Evolutionary conservation across 2,888 invertebrate species (phyloP), one percentile per base, ranked within the genome.

Genomic region (Liodrosophila aerea): DNA sequence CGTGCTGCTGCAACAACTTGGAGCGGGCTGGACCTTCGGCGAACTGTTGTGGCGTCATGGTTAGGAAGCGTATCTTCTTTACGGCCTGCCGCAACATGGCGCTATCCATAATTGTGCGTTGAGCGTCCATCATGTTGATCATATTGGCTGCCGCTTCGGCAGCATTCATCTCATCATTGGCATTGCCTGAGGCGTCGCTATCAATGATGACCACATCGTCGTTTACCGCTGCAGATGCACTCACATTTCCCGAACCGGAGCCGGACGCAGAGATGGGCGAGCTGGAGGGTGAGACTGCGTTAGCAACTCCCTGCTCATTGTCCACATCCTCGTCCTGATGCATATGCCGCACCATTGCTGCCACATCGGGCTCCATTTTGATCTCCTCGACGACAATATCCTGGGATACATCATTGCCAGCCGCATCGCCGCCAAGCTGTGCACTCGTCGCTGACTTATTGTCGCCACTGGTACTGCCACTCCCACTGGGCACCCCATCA

Each of bases 1-100:
- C 96, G 1, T 94, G 92, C 88, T 95, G 94, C 0, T 93, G 92
- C 18, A 96, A 91, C 7, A 96, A 90, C n/a, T 91, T 90, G 9
- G 95, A 95, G 45, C 93, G 92, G 0, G 95, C 95, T 0, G 96
- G 95, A 0, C 95, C 95, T 80, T 95, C 94, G 0, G 96, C 95
- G 88, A 96, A 96, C 90, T 96, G 94, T 87, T 95, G 93, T 0
- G 96, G 94, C 0, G 93, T 93, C 71, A 96, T 90, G 0, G 95
- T 95, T 8, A 96, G 91, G 89, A 96, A 96, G 16, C 96, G 92
- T 61, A 96, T 94, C 89, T 95, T 95, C 85, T 93, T 93, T 1
- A 96, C 91, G 0, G 94, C 94, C 74, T 93, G 92, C 1, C 94
- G 91, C 54, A 94, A 90, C 12, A 92, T 76, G 4, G 82, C 77